phyloP scores from a whole-genome alignment of 2,113 vertebrate genomes.

The rat (Rattus norvegicus) region DNA sequence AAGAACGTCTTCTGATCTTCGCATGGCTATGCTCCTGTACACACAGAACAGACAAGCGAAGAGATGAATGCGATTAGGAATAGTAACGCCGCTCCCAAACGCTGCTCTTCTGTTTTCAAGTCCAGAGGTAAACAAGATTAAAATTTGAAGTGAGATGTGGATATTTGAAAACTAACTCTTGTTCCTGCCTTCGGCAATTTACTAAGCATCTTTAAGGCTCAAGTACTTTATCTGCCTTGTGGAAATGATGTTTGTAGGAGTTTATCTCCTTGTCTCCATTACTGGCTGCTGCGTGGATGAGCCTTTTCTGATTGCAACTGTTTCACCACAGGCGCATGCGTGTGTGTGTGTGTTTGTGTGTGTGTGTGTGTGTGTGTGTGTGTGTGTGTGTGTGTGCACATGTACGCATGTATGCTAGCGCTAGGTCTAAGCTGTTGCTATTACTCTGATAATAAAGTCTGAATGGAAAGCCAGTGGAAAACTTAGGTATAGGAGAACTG shows the following conservation, averaged over 20 bases:
- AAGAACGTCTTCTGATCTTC: not conserved
- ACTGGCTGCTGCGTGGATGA: not conserved
- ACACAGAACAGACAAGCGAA: not conserved
- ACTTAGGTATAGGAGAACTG: not conserved
- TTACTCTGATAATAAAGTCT: not conserved
- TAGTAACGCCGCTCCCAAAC: not conserved
- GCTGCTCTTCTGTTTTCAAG: constrained; percentile 14
- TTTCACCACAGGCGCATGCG: not conserved
- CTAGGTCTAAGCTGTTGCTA: not conserved
- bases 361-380: not conserved
- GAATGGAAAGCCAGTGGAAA: not conserved
- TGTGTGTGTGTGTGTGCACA: not conserved
- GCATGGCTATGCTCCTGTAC: not conserved
- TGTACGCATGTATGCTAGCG: not conserved
- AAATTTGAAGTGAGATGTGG: not conserved
- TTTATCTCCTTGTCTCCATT: not conserved
- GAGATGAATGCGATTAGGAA: not conserved
- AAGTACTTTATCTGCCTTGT: not conserved
- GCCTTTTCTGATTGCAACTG: not conserved
- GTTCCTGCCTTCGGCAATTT: not conserved
- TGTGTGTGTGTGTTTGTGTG: too few relatives aligned
- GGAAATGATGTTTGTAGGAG: not conserved
- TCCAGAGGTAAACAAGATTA: not conserved
- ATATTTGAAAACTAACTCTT: not conserved
- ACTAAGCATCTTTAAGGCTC: not conserved